Conservation (phyloP, 2,797 vertebrate species). For the Hydrophis major region DNA sequence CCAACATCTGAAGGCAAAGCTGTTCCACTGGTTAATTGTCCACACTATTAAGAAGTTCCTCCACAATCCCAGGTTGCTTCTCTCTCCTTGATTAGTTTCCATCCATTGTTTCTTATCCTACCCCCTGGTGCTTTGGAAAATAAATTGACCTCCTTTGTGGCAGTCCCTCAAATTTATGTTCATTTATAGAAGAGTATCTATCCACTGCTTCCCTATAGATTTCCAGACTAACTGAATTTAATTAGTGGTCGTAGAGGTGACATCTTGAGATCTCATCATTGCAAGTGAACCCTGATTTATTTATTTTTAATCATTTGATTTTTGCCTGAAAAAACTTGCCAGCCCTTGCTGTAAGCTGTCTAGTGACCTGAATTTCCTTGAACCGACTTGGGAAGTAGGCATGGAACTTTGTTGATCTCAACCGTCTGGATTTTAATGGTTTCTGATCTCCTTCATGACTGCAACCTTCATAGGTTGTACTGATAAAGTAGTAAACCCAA, state of each 20-base stretch:
- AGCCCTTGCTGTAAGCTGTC: neutral
- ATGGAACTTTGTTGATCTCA: neutral
- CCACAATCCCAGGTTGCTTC: too few species aligned
- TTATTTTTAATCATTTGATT: neutral
- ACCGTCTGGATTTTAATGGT: neutral
- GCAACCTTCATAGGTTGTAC: neutral
- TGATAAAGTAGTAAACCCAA: neutral
- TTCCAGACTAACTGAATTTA: neutral
- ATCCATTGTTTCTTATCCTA: too few species aligned
- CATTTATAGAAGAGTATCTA: too few species aligned
- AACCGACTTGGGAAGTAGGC: neutral
- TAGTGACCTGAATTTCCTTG: neutral
- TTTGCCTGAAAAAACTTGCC: neutral
- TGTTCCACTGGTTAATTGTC: too few species aligned
- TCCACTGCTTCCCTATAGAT: neutral
- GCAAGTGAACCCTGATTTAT: neutral
- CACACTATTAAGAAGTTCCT: too few species aligned
- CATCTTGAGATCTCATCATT: neutral
- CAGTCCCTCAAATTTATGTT: too few species aligned
- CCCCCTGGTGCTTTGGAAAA: too few species aligned
- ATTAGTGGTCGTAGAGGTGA: neutral
- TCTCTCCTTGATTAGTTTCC: too few species aligned
- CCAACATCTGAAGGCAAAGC: too few species aligned
- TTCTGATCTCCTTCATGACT: neutral
- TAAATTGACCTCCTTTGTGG: too few species aligned